Evolutionary conservation across 2,888 invertebrate genomes (phyloP), one percentile per base, ranked within the genome.

Genomic region (Erebia epiphron): DNA sequence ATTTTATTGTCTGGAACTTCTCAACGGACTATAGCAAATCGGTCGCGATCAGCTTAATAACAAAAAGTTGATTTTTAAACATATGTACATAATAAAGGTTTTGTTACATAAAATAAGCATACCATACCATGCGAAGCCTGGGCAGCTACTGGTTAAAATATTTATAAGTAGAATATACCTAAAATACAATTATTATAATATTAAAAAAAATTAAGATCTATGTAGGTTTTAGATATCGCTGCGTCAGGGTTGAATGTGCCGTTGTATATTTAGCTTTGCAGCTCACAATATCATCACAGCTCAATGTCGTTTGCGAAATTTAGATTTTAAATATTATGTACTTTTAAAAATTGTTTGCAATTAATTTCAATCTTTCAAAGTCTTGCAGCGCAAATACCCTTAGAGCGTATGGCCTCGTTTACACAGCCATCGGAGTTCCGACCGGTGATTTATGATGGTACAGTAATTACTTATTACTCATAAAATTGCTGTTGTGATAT

Each of bases 381-480:
- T 63, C 56, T 21, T 56, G 43, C 10, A 14, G 21, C 49, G 21
- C 62, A 60, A 56, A 64, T 58, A 50, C 46, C 58, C 64, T 52
- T 69, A 54, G 60, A 52, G 60, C 52, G 52, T 64, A 65, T 60
- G 41, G 26, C 60, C 65, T 50, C 65, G 65, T 69, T 69, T 65
- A 65, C 21, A 43, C 65, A 49, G 50, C 18, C 14, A 50, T 18
- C 50, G 60, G 54, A 43, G 60, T 61, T 18, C 50, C 65, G 46
- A 43, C 65, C 65, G 60, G 52, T 65, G 65, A 69, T 69, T 65
- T 60, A 69, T 65, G 41, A 65, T n/a, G 65, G 18, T 57, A 65
- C 60, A 69, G 60, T 65, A 60, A 65, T 64, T 62, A 68, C 9
- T 9, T 43, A 43, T 11, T 43, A 46, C 13, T 13, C 46, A 13